Base-by-base conservation (phyloP, 2,113 vertebrate genomes). In the Sylvietta virens region DNA sequence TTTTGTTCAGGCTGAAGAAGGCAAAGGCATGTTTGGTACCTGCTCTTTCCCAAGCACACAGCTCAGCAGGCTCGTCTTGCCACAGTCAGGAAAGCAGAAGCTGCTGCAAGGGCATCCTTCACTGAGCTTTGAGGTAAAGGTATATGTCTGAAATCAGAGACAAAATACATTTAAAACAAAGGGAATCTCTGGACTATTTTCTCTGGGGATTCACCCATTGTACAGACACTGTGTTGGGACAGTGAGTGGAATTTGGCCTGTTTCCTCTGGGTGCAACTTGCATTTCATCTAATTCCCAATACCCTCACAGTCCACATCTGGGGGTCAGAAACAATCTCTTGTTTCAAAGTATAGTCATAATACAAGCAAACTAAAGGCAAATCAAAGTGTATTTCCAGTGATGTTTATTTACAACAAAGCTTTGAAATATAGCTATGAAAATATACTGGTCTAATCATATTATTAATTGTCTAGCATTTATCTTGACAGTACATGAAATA, bases 311-410 rank as follows among this genome's bases (percentile, higher is more conserved):
- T 44, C 24, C 47, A 60, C 30, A 51, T 54, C 4, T 64, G 37
- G 10, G 17, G 13, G 3, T n/a, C 37, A 67, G 47, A 48, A 90
- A 81, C 48, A 64, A 44, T 60, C 47, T 80, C 37, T 70, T 35
- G 10, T 62, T 92, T 90, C 54, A 60, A 85, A 88, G 17, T 15
- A 31, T 6, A 47, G 37, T 79, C 45, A 50, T 47, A 79, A 35
- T 69, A 65, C 57, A 66, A 95, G 53, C 69, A 88, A 90, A 96
- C 70, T 74, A 66, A 88, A 93, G 76, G n/a, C 12, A 77, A 85
- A 79, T 58, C 40, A 33, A 92, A 92, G 26, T 35, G 47, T 58
- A 64, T 71, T 88, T 86, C 66, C 39, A 54, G 12, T 65, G 37
- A 39, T 57, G 42, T 18, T 93, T 83, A 51, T 74, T 82, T 91